Percentiles rank a stretch among this genome's conserved stretches.
These are phyloP conservation scores for Idaea dimidiata DNA, from an alignment of 2,888 invertebrate species.

Conservation along the genomic window DNA sequence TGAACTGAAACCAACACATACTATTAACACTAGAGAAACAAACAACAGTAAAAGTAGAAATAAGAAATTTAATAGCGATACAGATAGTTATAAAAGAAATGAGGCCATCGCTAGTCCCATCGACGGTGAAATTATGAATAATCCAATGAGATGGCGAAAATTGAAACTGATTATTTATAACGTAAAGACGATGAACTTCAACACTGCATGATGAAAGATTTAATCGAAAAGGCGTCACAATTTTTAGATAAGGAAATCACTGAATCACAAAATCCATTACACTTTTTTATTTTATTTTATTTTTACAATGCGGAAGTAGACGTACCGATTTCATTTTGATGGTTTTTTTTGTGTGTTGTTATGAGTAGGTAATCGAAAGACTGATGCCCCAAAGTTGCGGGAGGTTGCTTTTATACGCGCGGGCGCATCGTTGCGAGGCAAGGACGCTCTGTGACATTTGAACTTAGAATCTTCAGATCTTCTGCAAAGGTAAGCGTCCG, in stretches of 20 bases:
- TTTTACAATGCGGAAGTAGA: slow-evolving; percentile 24
- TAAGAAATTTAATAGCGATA: no score
- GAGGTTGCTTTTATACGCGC: slow-evolving; percentile 56
- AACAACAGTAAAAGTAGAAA: slow-evolving; percentile 5
- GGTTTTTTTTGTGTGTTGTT: slow-evolving; percentile 42
- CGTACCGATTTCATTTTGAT: slow-evolving; percentile 77
- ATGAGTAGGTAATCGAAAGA: slow-evolving; percentile 54
- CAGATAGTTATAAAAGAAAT: background rate
- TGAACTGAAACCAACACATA: slow-evolving; percentile 49
- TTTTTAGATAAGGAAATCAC: slow-evolving; percentile 8
- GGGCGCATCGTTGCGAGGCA: slow-evolving; percentile 44
- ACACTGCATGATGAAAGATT: background rate
- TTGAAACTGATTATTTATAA: background rate
- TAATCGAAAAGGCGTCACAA: background rate
- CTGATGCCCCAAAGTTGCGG: slow-evolving; percentile 56
- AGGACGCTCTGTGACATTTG: slow-evolving; percentile 76
- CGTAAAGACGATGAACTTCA: background rate
- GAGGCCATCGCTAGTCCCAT: background rate
- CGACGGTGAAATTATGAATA: background rate
- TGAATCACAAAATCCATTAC: slow-evolving; percentile 7
- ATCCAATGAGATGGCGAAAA: background rate
- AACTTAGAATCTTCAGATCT: slow-evolving; percentile 63
- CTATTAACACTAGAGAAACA: slow-evolving; percentile 5
- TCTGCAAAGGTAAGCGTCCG: slow-evolving; percentile 58
- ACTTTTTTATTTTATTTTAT: slow-evolving; percentile 1